Percentiles rank a stretch among this genome's conserved stretches.
These are phyloP conservation scores for Podarcis cretensis DNA, from an alignment of 2,113 vertebrate genomes.

Conservation along the genomic window DNA sequence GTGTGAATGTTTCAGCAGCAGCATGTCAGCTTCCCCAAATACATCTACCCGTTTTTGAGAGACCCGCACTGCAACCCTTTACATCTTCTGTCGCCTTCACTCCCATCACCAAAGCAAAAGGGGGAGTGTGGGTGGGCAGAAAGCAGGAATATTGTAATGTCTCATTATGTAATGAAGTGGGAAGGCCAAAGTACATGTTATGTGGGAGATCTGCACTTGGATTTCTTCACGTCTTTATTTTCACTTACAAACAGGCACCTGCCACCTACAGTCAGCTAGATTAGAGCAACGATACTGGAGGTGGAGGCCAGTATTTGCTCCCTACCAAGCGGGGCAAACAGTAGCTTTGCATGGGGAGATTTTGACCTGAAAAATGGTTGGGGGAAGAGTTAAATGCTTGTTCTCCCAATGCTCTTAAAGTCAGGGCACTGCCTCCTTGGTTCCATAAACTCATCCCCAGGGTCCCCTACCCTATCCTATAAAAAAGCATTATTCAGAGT, in stretches of 20 bases:
- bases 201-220: neutral
- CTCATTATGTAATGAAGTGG: neutral
- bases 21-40: neutral
- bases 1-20: neutral
- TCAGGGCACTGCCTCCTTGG: no score
- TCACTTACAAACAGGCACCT: neutral
- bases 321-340: neutral
- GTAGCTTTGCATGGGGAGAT: neutral
- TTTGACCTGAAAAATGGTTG: neutral
- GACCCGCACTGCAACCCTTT: neutral
- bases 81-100: neutral
- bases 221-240: neutral
- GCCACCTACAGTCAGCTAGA: neutral
- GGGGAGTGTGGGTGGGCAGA: neutral
- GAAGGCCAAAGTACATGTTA: neutral
- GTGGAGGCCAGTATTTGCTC: no score
- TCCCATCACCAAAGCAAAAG: neutral
- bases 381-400: neutral
- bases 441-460: no score
- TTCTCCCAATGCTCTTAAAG: neutral
- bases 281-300: neutral
- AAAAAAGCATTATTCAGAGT: no score
- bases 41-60: neutral
- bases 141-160: neutral
- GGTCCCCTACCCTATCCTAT: no score